These are phyloP conservation scores for Drosophila ficusphila DNA, from an alignment of 1,140 invertebrate species.

Conservation along the genomic window DNA sequence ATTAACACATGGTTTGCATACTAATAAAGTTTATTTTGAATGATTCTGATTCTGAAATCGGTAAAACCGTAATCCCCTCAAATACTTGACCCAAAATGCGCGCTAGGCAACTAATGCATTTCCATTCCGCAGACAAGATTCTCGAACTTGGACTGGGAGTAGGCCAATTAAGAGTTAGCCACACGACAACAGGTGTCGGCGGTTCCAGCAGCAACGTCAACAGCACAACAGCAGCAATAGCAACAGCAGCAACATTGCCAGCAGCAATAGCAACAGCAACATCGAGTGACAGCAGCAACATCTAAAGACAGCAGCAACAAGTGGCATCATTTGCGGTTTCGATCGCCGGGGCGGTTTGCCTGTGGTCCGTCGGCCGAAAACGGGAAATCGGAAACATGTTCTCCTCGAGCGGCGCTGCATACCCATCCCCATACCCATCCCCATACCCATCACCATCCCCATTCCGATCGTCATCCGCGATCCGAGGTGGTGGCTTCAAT, in stretches of 20 bases:
- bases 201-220: background rate
- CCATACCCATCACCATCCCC: slow-evolving; percentile 3
- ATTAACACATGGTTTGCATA: too few species aligned
- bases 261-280: slow-evolving; percentile 22
- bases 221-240: background rate
- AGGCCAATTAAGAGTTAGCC: slow-evolving; percentile 57
- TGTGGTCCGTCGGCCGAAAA: slow-evolving; percentile 40
- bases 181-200: slow-evolving; percentile 47
- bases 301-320: slow-evolving; percentile 17
- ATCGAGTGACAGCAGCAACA: slow-evolving; percentile 41
- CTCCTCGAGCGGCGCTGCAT: slow-evolving; percentile 36
- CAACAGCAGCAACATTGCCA: slow-evolving; percentile 10
- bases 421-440: slow-evolving; percentile 20
- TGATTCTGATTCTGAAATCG: too few species aligned
- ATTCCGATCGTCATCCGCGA: background rate
- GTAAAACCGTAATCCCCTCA: background rate
- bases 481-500: background rate
- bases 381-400: slow-evolving; percentile 82
- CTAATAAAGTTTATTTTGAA: too few species aligned
- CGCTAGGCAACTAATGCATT: background rate
- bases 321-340: slow-evolving; percentile 74
- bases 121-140: slow-evolving; percentile 38
- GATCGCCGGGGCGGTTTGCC: slow-evolving; percentile 24
- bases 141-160: slow-evolving; percentile 44
- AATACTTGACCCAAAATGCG: slow-evolving; percentile 17